Evolutionary conservation across 2,888 invertebrate species (phyloP), one percentile per base, ranked within the genome.

Genomic region (Monoplex corrugatus): DNA sequence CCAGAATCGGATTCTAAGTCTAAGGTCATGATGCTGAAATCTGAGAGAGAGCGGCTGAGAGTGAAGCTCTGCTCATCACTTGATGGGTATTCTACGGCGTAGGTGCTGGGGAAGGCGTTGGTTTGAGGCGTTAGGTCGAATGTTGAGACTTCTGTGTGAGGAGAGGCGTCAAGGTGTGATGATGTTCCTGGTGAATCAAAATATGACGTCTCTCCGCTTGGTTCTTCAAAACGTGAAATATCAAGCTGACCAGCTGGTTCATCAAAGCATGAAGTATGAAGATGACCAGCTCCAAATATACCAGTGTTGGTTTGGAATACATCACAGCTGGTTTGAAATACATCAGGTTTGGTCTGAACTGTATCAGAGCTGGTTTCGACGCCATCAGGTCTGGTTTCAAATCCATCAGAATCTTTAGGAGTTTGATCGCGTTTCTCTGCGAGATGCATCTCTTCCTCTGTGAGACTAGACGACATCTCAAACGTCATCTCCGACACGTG

Each of bases 1-100:
- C 75, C 75, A 1, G 87, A 75, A 32, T 87, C 87, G 13, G 75
- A 75, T n/a, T 87, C 87, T 13, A 68, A 44, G 87, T 87, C 86
- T 32, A 75, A 0, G 0, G 44, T 75, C 28, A 32, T 28, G 35
- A 87, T 32, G 45, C 75, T 75, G 75, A 75, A 78, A 45, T 87
- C 87, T 0, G 87, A 87, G 45, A 87, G 78, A 43, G 87, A 87
- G 35, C 45, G 87, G 35, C 75, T 87, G 32, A 75, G 44, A 3
- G 44, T 32, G 44, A 44, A 44, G 75, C 75, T 87, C 72, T 10
- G 10, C 45, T 87, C 87, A n/a, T 87, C 87, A n/a, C 87, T 75
- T 13, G 87, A 87, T 32, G 75, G 72, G 28, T 13, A 19, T 13
- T 87, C 87, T 16, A 44, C 44, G 5, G 44, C 72, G 23, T 44